Evolutionary conservation across 2,797 vertebrate genomes (phyloP), one percentile per base, ranked within the genome.

Genomic region (Heteromormyrus szaboi): DNA sequence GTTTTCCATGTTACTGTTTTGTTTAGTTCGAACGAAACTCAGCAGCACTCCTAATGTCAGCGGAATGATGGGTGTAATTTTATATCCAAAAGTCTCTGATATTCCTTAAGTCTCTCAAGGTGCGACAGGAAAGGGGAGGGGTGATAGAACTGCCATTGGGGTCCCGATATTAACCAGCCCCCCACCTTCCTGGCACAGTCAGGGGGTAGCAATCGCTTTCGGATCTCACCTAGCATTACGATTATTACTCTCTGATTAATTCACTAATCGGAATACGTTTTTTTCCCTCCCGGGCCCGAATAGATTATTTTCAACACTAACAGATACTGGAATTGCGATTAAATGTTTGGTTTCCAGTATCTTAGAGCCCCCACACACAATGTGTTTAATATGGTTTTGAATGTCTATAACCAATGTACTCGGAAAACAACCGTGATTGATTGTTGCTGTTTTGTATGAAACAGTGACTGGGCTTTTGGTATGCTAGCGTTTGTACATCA

Each of bases 221-320:
- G 93, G 94, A 93, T 14, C 90, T 89, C 86, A 90, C 91, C 89
- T 89, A 90, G 68, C 72, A 46, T 79, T 44, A 44, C 37, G 2
- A 79, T 79, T 46, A 81, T 81, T 81, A 81, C 76, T n/a, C 6
- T 41, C 44, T 81, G 41, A 81, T 65, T 48, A 68, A 50, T 84
- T 88, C 76, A 29, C 17, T 86, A 2, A 62, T 85, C 17, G 76
- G 29, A 44, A 41, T 79, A 4, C 5, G 19, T 44, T 19, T 44
- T 44, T 76, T 76, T 2, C 29, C 5, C 33, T 46, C 19, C 5
- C 4, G 72, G 41, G 17, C 8, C 41, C 17, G 19, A 81, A 44
- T 46, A 46, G 41, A 46, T 46, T 81, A 46, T 46, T n/a, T 44
- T 22, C 76, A 81, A 81, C n/a, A 81, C 76, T 46, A 81, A 81